Conservation (phyloP, 2,797 vertebrate species). For the Ammospiza maritima region DNA sequence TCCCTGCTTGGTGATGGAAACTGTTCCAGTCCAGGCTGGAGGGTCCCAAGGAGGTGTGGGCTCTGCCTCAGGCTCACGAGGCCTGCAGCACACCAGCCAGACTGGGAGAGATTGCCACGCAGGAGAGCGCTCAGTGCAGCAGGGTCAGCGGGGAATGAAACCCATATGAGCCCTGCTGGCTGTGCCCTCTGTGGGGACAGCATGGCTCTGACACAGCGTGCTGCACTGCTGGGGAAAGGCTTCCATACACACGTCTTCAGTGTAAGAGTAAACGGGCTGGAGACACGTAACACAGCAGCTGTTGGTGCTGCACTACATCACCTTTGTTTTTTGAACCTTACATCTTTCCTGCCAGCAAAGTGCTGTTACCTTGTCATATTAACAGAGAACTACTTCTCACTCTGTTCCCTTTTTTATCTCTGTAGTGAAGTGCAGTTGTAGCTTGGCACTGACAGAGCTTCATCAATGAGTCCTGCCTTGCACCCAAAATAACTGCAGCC, state of each 20-base stretch:
- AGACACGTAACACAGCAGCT: not conserved
- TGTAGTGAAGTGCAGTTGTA: not conserved
- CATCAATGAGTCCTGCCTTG: not conserved
- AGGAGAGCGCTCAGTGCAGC: not conserved
- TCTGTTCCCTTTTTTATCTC: not conserved
- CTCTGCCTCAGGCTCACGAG: not conserved
- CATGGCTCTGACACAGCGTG: not conserved
- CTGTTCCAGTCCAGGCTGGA: not conserved
- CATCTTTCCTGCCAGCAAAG: not conserved
- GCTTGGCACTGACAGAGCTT: not conserved
- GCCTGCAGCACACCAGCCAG: not conserved
- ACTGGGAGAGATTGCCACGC: accelerated
- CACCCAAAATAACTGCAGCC: not conserved
- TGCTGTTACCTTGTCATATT: not conserved
- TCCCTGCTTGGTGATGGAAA: not conserved
- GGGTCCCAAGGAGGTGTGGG: not conserved
- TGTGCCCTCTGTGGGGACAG: not conserved
- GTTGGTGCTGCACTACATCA: not conserved
- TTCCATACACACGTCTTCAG: accelerated
- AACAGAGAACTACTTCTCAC: not conserved
- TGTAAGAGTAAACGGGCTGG: not conserved
- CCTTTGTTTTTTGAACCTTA: not conserved
- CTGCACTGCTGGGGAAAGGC: not conserved
- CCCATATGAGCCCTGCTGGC: accelerated
- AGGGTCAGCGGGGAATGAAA: not conserved